Percentiles rank a stretch among this genome's conserved stretches.
These are phyloP conservation scores for Diceros bicornis DNA, from an alignment of 2,797 vertebrate species.

Conservation along the genomic window DNA sequence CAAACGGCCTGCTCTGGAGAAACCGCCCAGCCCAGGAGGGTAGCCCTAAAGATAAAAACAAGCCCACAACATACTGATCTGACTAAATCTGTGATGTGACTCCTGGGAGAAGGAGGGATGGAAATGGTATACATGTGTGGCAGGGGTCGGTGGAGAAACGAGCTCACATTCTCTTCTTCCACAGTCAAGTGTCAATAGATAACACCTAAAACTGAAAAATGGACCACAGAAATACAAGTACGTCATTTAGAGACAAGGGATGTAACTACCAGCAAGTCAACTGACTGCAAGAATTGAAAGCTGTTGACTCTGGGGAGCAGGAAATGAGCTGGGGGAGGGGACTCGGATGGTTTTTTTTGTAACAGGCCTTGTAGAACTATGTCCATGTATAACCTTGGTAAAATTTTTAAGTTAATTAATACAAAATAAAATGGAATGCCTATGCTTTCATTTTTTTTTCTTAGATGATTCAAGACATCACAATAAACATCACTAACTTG, in stretches of 20 bases:
- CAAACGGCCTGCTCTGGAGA: background rate
- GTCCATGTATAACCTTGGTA: background rate
- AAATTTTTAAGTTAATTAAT: background rate
- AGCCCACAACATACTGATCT: background rate
- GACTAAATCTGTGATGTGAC: background rate
- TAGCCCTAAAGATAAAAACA: background rate
- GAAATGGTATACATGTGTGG: background rate
- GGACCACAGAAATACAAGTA: background rate
- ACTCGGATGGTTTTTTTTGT: background rate
- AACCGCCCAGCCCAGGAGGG: background rate
- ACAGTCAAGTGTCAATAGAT: background rate
- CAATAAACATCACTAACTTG: background rate
- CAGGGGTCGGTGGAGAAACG: background rate
- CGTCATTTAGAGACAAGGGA: background rate
- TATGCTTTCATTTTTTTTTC: background rate
- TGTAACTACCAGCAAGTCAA: background rate
- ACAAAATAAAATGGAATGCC: slow-evolving; percentile 3
- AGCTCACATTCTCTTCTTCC: background rate
- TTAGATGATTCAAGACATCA: background rate
- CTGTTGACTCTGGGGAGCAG: background rate
- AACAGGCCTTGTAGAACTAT: background rate
- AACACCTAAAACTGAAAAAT: background rate
- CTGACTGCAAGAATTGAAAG: background rate
- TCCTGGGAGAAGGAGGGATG: too few species aligned
- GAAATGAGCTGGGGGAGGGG: background rate